Evolutionary conservation across 2,797 vertebrate genomes (phyloP).

Genomic region (Lates japonicus): DNA sequence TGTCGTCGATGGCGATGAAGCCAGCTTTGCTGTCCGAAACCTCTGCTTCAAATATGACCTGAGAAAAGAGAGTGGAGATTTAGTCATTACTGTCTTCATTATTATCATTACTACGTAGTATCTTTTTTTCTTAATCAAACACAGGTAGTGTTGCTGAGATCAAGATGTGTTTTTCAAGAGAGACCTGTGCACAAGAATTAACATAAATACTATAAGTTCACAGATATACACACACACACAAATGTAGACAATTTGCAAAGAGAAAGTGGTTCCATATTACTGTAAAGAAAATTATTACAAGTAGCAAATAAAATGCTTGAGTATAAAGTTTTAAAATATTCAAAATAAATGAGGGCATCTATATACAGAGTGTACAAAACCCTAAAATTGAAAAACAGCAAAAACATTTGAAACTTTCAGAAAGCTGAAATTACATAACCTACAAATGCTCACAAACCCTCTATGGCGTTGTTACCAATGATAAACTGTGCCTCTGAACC

Average conservation of each 20-base stretch:
- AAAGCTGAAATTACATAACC: constrained; percentile 29
- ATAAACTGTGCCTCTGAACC: constrained; percentile 8
- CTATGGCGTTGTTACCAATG: neutral
- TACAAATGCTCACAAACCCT: constrained; percentile 15
- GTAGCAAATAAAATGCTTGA: neutral
- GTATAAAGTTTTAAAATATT: neutral
- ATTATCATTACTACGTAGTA: neutral
- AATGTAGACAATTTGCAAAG: neutral
- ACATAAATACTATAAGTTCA: neutral
- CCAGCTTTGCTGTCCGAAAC: constrained; percentile 94
- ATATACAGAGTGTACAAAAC: constrained; percentile 4
- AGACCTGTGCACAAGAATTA: neutral
- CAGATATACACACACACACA: neutral
- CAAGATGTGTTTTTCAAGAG: neutral
- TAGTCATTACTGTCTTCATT: constrained; percentile 1
- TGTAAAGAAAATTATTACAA: no score
- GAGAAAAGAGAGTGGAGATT: constrained; percentile 49
- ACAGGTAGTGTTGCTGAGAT: no score
- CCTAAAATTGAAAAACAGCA: constrained; percentile 1
- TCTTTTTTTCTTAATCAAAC: neutral
- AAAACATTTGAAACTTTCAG: constrained; percentile 12
- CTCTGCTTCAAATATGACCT: constrained; percentile 99
- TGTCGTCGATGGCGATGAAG: constrained; percentile 98
- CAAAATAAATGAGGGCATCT: neutral
- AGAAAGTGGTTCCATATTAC: neutral